These are phyloP conservation scores for Drosophila azteca DNA, from an alignment of 1,140 invertebrate genomes.

Conservation along the genomic window DNA sequence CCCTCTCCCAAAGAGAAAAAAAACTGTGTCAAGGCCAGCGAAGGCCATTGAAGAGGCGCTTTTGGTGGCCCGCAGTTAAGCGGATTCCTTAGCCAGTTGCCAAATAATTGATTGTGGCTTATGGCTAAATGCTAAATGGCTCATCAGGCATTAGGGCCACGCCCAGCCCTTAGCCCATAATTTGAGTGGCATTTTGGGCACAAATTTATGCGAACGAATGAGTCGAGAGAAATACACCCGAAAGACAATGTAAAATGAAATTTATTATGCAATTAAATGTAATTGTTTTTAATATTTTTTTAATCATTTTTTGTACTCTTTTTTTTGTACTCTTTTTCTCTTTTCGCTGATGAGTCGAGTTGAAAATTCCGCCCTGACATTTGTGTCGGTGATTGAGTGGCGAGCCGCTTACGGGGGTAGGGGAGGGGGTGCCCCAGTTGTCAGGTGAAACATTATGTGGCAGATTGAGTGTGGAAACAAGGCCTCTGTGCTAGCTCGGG, in stretches of 20 bases:
- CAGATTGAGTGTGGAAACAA: conserved; percentile 48
- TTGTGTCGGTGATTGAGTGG: conserved; percentile 43
- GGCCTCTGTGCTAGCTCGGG: conserved; percentile 26
- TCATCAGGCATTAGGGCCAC: conserved; percentile 44
- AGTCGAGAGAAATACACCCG: not conserved
- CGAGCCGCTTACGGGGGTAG: conserved; percentile 1
- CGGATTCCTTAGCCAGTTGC: conserved; percentile 60
- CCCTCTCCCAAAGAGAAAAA: conserved; percentile 9
- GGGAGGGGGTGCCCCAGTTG: conserved; percentile 14
- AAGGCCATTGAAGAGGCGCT: conserved; percentile 8
- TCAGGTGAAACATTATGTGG: conserved; percentile 54
- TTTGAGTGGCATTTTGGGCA: conserved; percentile 54
- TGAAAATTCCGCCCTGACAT: conserved; percentile 44
- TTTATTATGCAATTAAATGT: conserved; percentile 65
- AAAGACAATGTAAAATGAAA: conserved; percentile 25
- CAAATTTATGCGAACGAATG: conserved; percentile 1
- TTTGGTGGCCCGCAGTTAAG: conserved; percentile 51
- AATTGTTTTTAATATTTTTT: conserved; percentile 40
- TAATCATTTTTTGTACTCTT: conserved; percentile 1
- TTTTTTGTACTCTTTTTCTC: conserved; percentile 10
- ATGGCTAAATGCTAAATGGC: conserved; percentile 36
- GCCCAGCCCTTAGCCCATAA: conserved; percentile 46
- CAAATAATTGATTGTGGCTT: conserved; percentile 64
- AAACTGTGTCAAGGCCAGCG: conserved; percentile 68
- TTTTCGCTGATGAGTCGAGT: conserved; percentile 16